phyloP scores from a whole-genome alignment of 92 coral and sea anemone genomes.

The Actinernus sp. region DNA sequence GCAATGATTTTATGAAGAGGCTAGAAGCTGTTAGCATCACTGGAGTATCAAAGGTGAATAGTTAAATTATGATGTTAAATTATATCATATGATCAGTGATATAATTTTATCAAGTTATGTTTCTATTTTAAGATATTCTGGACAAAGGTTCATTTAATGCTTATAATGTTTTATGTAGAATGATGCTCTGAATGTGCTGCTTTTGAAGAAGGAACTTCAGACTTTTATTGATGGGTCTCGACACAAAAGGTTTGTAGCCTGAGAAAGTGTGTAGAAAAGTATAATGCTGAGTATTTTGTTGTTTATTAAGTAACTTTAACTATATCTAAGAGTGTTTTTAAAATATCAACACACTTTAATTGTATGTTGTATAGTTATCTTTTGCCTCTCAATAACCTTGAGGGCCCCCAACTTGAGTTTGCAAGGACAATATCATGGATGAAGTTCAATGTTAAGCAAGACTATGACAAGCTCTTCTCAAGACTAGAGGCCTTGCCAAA shows the following conservation, averaged over 20 bases:
- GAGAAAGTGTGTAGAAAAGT: too few species aligned
- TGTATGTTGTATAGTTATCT: constrained; percentile 50
- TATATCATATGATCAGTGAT: too few species aligned
- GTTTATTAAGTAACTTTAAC: background rate
- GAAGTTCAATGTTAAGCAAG: constrained; percentile 78
- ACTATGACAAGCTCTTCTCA: constrained; percentile 79
- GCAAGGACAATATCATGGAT: constrained; percentile 89
- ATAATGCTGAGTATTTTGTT: too few species aligned
- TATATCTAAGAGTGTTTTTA: background rate
- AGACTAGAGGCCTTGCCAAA: constrained; percentile 79
- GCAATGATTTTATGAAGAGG: constrained; percentile 40
- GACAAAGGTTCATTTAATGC: too few species aligned
- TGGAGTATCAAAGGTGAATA: constrained; percentile 51
- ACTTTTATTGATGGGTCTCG: constrained; percentile 70
- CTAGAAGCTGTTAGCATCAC: constrained; percentile 10
- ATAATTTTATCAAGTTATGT: too few species aligned
- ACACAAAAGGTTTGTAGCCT: constrained; percentile 62
- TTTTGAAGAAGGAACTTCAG: constrained; percentile 73
- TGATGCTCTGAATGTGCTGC: constrained; percentile 72
- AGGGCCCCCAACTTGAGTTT: constrained; percentile 94
- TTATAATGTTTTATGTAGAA: constrained; percentile 24
- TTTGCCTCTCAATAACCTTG: constrained; percentile 82
- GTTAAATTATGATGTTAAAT: background rate
- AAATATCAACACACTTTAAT: background rate
- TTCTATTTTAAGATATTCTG: too few species aligned